These are phyloP conservation scores for Athalia cordata DNA, from an alignment of 2,888 invertebrate species.

Conservation along the genomic window DNA sequence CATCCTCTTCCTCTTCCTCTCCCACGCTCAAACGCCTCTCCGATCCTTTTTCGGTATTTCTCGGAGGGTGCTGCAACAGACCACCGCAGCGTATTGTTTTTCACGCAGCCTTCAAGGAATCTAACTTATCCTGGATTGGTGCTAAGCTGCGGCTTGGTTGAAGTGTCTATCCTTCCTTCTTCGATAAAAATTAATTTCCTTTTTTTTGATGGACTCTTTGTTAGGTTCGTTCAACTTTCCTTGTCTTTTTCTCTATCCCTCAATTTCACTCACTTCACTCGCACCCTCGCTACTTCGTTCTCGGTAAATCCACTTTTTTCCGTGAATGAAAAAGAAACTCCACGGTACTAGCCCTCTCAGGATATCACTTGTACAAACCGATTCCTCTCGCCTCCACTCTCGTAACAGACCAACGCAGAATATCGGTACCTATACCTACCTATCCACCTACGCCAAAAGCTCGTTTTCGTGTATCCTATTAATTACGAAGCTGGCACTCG, in stretches of 20 bases:
- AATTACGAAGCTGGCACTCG: conserved; percentile 66
- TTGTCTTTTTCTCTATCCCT: not conserved
- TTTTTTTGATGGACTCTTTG: conserved; percentile 52
- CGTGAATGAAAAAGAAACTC: not conserved
- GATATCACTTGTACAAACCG: conserved; percentile 12
- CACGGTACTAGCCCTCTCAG: not conserved
- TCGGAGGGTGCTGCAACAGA: conserved; percentile 46
- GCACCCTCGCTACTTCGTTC: too few species aligned
- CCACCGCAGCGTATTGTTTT: conserved; percentile 55
- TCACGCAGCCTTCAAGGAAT: conserved; percentile 60
- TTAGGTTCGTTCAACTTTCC: not conserved
- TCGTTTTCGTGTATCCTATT: conserved; percentile 62
- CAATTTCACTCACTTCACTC: too few species aligned
- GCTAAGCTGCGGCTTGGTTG: conserved; percentile 40
- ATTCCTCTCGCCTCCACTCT: conserved; percentile 1
- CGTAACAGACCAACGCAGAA: not conserved
- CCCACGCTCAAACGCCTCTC: not conserved
- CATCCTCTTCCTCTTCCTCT: not conserved
- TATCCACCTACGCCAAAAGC: conserved; percentile 27
- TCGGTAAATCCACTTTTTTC: too few species aligned
- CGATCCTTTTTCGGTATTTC: conserved; percentile 20
- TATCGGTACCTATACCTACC: too few species aligned
- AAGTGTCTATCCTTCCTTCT: conserved; percentile 55
- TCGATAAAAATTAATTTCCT: conserved; percentile 68
- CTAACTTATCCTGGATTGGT: conserved; percentile 53